A percentile compares a stretch with the other conserved stretches of the same genome.
phyloP scores from a whole-genome alignment of 2,113 vertebrate genomes.

The Etheostoma spectabile region DNA sequence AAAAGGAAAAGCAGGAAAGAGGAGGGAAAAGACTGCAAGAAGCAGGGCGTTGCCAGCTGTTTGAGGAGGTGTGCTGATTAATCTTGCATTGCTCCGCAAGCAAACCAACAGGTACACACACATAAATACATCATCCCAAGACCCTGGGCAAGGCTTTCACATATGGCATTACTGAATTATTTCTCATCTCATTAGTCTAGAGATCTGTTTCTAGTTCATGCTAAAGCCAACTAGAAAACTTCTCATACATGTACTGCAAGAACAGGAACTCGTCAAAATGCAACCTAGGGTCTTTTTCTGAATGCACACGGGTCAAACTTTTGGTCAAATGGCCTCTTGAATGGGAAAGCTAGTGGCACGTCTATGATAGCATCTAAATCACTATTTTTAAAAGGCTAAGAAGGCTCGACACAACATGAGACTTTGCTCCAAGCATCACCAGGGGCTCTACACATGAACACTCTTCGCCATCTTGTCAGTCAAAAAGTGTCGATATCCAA shows the following conservation, averaged over 20 bases:
- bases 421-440: no score
- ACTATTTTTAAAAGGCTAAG: no score
- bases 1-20: not conserved
- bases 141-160: conserved; percentile 30
- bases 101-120: conserved; percentile 1
- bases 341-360: no score
- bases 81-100: conserved; percentile 37
- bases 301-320: no score
- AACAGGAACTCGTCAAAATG: not conserved
- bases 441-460: no score
- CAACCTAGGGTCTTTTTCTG: no score
- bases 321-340: no score
- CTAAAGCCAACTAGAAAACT: not conserved
- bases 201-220: conserved; percentile 19
- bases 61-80: conserved; percentile 32
- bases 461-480: no score
- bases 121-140: not conserved
- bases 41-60: not conserved
- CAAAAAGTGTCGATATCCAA: no score
- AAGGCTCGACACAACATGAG: no score
- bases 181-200: conserved; percentile 44
- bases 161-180: conserved; percentile 69
- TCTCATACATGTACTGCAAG: not conserved
- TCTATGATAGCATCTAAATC: no score
- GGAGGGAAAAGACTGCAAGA: not conserved